Evolutionary conservation across 1,140 invertebrate species (phyloP).

Genomic region (Arion vulgaris): DNA sequence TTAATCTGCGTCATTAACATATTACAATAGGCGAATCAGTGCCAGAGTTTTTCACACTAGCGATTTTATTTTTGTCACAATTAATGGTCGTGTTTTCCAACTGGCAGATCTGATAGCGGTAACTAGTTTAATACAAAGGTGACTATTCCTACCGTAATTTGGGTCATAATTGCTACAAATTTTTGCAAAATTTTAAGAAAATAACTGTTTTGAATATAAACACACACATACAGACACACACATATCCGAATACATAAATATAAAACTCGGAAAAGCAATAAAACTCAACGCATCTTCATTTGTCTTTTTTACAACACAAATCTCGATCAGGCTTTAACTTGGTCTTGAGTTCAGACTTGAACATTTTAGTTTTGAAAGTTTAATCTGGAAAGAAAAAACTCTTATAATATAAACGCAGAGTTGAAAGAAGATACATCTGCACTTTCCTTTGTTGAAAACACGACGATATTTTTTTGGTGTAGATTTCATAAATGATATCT

Average conservation of each 20-base stretch:
- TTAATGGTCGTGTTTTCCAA: not conserved
- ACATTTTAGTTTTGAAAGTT: too few relatives aligned
- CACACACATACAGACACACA: not conserved
- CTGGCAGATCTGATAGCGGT: not conserved
- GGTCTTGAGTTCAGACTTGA: too few relatives aligned
- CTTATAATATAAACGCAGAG: too few relatives aligned
- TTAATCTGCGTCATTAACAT: not conserved
- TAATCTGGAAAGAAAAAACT: too few relatives aligned
- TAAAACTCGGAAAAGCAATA: not conserved
- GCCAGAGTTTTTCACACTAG: not conserved
- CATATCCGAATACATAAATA: not conserved
- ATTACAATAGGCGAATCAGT: not conserved
- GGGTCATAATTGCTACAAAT: not conserved
- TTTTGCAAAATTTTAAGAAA: not conserved
- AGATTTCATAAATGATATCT: too few relatives aligned
- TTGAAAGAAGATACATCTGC: too few relatives aligned
- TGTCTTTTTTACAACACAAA: too few relatives aligned
- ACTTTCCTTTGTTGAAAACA: too few relatives aligned
- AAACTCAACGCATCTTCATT: too few relatives aligned
- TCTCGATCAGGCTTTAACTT: too few relatives aligned
- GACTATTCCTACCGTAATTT: not conserved
- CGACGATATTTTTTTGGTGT: too few relatives aligned
- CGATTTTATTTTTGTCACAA: not conserved
- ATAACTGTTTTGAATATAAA: too few relatives aligned
- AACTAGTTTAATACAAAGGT: not conserved